Conservation (phyloP, 1,140 invertebrate genomes). For the Camponotus vicinus region DNA sequence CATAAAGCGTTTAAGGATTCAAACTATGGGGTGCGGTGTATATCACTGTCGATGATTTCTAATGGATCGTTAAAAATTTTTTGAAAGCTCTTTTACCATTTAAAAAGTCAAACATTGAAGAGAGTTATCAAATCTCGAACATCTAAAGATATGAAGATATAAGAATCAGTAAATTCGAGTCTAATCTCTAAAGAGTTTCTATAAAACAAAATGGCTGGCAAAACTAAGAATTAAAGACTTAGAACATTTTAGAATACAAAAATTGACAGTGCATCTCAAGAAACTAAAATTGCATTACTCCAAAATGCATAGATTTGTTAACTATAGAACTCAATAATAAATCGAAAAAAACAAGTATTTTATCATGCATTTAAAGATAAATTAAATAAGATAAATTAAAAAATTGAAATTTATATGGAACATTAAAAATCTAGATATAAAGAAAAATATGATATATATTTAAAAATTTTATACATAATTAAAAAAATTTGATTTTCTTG, state of each 20-base stretch:
- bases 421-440: not conserved
- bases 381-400: not conserved
- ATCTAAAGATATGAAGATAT: not conserved
- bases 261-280: not conserved
- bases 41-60: conserved; percentile 13
- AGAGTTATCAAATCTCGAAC: too few relatives aligned
- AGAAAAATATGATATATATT: not conserved
- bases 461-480: not conserved
- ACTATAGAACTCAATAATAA: not conserved
- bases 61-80: conserved; percentile 9
- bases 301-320: not conserved
- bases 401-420: not conserved
- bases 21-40: conserved; percentile 41
- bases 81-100: not conserved
- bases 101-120: not conserved
- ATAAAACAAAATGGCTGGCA: conserved; percentile 4
- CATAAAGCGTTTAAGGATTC: conserved; percentile 76
- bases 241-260: not conserved
- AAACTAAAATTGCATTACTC: not conserved
- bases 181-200: not conserved
- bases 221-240: not conserved
- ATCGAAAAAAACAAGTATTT: not conserved
- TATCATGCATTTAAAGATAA: not conserved
- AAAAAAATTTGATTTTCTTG: not conserved
- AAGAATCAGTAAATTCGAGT: not conserved